A percentile compares a stretch with the other conserved stretches of the same genome.
These are phyloP conservation scores for Piaya cayana DNA, from an alignment of 2,113 vertebrate species.

Conservation along the genomic window DNA sequence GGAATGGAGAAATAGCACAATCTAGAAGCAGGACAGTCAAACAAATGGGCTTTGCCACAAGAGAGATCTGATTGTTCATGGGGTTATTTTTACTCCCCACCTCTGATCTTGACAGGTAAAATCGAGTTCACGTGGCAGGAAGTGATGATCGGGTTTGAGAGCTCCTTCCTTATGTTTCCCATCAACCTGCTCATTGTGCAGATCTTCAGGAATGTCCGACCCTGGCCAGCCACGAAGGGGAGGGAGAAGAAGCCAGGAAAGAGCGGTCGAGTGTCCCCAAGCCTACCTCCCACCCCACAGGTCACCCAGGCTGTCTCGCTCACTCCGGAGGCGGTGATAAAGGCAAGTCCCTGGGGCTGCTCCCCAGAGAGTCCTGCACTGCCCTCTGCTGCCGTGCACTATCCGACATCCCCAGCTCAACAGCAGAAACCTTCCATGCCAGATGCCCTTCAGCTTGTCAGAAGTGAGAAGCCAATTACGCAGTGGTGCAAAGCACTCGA, in stretches of 20 bases:
- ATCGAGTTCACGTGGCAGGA: conserved; percentile 97
- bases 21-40: not conserved
- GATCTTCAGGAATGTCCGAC: conserved; percentile 87
- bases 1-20: not conserved
- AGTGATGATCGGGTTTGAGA: conserved; percentile 92
- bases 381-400: conserved; percentile 11
- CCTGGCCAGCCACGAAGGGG: conserved; percentile 58
- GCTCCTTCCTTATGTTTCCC: conserved; percentile 95
- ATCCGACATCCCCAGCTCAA: not conserved
- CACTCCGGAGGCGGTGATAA: conserved; percentile 86
- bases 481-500: not conserved
- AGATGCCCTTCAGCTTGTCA: not conserved
- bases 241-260: conserved; percentile 71
- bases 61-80: not conserved
- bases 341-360: conserved; percentile 72
- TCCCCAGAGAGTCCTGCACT: not conserved
- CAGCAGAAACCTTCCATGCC: not conserved
- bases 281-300: conserved; percentile 49
- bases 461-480: not conserved
- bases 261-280: conserved; percentile 69
- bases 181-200: conserved; percentile 95
- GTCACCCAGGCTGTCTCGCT: conserved; percentile 70
- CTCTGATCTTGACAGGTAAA: conserved; percentile 77
- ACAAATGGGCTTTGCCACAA: not conserved
- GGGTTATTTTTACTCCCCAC: not conserved